Conservation (phyloP, 2,113 vertebrate genomes). For the Podiceps cristatus region DNA sequence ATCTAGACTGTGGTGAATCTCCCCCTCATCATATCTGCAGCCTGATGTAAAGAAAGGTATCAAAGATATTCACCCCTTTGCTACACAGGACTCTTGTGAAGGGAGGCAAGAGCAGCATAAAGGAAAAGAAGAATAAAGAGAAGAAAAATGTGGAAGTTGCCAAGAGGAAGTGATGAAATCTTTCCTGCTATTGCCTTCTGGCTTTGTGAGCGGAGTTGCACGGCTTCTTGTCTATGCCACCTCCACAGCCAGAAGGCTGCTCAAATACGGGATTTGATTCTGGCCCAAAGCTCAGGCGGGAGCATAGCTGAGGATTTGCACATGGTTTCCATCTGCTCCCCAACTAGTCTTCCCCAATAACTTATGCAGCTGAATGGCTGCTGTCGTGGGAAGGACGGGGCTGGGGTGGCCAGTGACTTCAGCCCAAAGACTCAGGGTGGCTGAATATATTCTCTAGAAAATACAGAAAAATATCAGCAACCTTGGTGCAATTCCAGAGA, state of each 20-base stretch:
- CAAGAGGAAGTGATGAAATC: not conserved
- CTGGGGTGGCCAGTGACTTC: not conserved
- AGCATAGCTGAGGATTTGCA: conserved; percentile 26
- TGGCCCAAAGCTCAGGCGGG: conserved; percentile 45
- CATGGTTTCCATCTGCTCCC: conserved; percentile 43
- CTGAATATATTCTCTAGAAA: not conserved
- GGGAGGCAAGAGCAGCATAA: not conserved
- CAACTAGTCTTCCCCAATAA: not conserved
- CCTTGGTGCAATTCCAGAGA: not conserved
- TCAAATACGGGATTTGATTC: conserved; percentile 51
- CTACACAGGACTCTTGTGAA: not conserved
- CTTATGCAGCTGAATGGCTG: not conserved
- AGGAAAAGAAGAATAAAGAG: not conserved
- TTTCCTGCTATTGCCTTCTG: conserved; percentile 18
- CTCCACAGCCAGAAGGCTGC: conserved; percentile 63
- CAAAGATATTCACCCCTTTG: not conserved
- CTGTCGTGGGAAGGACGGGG: not conserved
- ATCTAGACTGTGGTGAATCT: conserved; percentile 12
- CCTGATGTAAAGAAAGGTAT: not conserved
- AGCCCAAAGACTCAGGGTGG: not conserved
- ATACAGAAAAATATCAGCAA: not conserved
- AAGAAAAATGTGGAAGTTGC: not conserved
- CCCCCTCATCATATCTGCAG: conserved; percentile 5
- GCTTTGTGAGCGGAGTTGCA: conserved; percentile 38
- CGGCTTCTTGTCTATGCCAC: conserved; percentile 50